Evolutionary conservation across 2,797 vertebrate genomes (phyloP), one percentile per base, ranked within the genome.

Genomic region (Poecile montanus): DNA sequence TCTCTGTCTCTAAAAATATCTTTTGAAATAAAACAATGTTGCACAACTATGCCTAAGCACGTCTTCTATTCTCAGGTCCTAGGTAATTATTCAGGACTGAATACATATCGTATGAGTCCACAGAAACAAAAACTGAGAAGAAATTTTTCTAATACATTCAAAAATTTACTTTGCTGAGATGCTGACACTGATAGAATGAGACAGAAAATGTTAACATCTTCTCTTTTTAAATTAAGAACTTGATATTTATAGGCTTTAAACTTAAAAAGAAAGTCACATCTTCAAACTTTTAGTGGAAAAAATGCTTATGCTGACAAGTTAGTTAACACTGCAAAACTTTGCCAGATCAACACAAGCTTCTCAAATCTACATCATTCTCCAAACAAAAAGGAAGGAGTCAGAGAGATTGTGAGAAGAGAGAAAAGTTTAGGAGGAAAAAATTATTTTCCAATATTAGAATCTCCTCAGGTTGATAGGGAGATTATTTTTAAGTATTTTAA

Each of bases 61-160:
- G 2, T 54, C 26, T 60, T 72, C 45, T 67, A 13, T 26, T 81
- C 88, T 56, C 61, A 74, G n/a, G 10, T 74, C 44, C 26, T 76
- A 22, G 30, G 27, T 56, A 78, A 71, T 71, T 67, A 65, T 66
- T 84, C 79, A 65, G 50, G 30, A 58, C 13, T 68, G 25, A 79
- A 72, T 56, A 27, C 6, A 25, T 8, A 60, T 9, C 20, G 72
- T 27, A 67, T 0, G 0, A 71, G 6, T 10, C 9, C 1, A 2
- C 22, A 63, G 53, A 91, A 82, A 74, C 29, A 14, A 91, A 90
- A 86, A 42, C 3, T 0, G 1, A 70, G 15, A 68, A 71, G 7
- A 81, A 77, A 32, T 26, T 68, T 19, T 84, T 73, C 50, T 36
- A 78, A 61, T 36, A 54, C 4, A 18, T 81, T 83, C 72, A 8